Percentiles rank a stretch among this genome's conserved stretches.
Evolutionary conservation across 2,113 vertebrate genomes (phyloP).

Genomic region (Cheirogaleus medius): DNA sequence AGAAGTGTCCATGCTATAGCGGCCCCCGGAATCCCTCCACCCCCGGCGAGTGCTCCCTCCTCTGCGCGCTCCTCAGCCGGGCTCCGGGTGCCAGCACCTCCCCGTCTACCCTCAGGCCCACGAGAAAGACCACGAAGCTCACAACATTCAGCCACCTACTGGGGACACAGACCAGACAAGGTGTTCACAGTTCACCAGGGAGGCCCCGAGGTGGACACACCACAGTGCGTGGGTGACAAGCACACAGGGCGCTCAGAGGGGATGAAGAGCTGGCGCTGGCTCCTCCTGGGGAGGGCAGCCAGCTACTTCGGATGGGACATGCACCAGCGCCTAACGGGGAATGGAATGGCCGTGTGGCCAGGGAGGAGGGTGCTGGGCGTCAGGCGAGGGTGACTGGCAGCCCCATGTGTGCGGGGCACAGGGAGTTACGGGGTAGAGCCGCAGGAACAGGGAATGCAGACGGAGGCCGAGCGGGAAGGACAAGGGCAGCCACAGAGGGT

Average conservation of each 20-base stretch:
- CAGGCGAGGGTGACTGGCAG: neutral
- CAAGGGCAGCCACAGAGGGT: neutral
- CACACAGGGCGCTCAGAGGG: rapidly evolving
- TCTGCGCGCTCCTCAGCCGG: neutral
- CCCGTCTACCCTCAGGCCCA: rapidly evolving
- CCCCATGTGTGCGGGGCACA: rapidly evolving
- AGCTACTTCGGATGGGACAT: neutral
- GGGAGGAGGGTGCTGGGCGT: neutral
- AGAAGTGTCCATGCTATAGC: rapidly evolving
- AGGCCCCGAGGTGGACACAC: neutral
- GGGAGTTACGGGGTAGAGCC: neutral
- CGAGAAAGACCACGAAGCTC: rapidly evolving
- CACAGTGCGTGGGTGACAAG: neutral
- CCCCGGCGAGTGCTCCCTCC: rapidly evolving
- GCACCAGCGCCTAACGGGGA: neutral
- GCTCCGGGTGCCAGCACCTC: rapidly evolving
- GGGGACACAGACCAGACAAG: neutral
- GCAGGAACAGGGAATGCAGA: too few relatives aligned
- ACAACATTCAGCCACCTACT: neutral
- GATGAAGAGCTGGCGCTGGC: rapidly evolving
- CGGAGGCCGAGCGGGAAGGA: rapidly evolving
- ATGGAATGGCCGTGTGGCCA: rapidly evolving
- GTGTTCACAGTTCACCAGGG: neutral
- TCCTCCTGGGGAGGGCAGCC: neutral
- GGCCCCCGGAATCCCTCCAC: neutral